Evolutionary conservation across 2,113 vertebrate genomes (phyloP), one percentile per base, ranked within the genome.

Genomic region (Petromus typicus): DNA sequence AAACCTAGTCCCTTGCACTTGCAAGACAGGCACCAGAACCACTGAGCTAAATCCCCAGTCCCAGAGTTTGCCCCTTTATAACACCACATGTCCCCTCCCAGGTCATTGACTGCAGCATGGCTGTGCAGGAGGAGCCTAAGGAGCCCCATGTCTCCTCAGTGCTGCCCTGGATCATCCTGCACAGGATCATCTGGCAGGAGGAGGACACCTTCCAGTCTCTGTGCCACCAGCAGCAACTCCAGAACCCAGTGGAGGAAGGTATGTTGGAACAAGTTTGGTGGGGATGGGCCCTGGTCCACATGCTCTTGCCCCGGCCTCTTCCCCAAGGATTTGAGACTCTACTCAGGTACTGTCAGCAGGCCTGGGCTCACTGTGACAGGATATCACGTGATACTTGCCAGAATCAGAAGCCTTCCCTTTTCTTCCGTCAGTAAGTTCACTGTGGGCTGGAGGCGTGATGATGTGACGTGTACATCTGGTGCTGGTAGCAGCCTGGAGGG

Each of bases 51-150:
- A n/a, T n/a, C n/a, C n/a, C n/a, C n/a, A n/a, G n/a, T n/a, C n/a
- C n/a, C 9, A n/a, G 13, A 66, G 61, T n/a, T 37, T 57, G 79
- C 59, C 43, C 20, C 30, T 2, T 43, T 16, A 8, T 96, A 75
- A 91, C 27, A 13, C 0, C 7, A 8, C 32, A 0, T 66, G 9
- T 3, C 14, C 40, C 64, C 18, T 10, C 0, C 10, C 23, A 99
- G 99, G 97, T 99, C 96, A 99, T 99, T 57, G 99, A 99, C 94
- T 99, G 98, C 85, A 99, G 99, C 98, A 99, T 99, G 99, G 98
- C 98, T 5, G 96, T 99, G 37, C 99, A 99, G 2, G 99, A 99
- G 8, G 99, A 99, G 27, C 98, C 99, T 56, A 99, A 99, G 95
- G 99, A 99, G 79, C 99, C 99, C 0, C 99, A 99, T 0, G 99